Conservation (phyloP, 2,113 vertebrate species). For the Rostratula benghalensis region DNA sequence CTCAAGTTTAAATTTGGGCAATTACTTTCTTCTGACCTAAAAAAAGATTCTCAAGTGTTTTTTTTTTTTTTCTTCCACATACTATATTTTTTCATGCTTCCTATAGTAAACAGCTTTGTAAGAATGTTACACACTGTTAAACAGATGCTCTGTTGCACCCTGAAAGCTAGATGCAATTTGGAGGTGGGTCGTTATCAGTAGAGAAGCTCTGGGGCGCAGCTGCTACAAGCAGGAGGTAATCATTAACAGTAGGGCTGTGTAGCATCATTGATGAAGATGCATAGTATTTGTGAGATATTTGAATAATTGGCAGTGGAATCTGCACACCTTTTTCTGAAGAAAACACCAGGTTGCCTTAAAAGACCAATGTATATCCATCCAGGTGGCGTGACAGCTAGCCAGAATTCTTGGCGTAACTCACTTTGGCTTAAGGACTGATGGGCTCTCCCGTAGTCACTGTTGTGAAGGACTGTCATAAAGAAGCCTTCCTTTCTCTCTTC, state of each 20-base stretch:
- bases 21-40: conserved; percentile 29
- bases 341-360: background rate
- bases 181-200: background rate
- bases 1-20: conserved; percentile 34
- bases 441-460: background rate
- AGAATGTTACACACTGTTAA: background rate
- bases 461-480: background rate
- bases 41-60: background rate
- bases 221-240: background rate
- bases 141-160: conserved; percentile 2
- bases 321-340: background rate
- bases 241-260: background rate
- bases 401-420: background rate
- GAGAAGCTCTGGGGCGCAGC: conserved; percentile 1
- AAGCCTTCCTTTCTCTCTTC: background rate
- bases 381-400: background rate
- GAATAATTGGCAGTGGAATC: background rate
- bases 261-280: background rate
- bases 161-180: background rate
- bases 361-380: background rate
- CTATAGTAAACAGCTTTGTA: background rate
- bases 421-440: fast-evolving
- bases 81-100: background rate
- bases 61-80: background rate
- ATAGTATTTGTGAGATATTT: background rate